Conservation (phyloP, 2,888 invertebrate genomes). For the Epirrhoe tristata region DNA sequence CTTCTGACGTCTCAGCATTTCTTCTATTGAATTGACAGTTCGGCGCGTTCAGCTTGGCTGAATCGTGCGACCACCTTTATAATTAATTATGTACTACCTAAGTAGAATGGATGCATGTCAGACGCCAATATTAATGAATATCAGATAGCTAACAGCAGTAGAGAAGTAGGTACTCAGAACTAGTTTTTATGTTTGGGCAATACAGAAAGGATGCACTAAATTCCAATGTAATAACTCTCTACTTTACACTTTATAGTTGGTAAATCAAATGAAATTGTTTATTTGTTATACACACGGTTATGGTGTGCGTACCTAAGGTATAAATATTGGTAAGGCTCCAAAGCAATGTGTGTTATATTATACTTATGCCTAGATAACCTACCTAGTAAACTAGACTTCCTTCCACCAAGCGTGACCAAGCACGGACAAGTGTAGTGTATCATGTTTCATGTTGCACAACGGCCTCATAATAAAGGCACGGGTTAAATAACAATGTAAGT, state of each 20-base stretch:
- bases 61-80: too few species aligned
- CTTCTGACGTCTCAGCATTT: too few species aligned
- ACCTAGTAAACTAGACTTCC: constrained; percentile 52
- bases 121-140: not conserved
- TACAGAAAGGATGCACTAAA: not conserved
- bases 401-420: constrained; percentile 59
- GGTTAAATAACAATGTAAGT: not conserved
- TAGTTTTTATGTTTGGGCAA: not conserved
- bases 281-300: too few species aligned
- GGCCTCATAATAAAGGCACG: not conserved
- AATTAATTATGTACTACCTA: not conserved
- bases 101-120: not conserved
- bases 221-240: not conserved
- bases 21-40: too few species aligned
- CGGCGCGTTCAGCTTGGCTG: too few species aligned
- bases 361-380: not conserved
- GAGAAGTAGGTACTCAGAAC: not conserved
- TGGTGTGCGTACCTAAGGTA: too few species aligned
- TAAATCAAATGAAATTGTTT: too few species aligned
- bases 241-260: not conserved
- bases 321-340: not conserved
- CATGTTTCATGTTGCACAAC: constrained; percentile 16
- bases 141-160: too few species aligned
- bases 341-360: constrained; percentile 28
- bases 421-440: constrained; percentile 39